Evolutionary conservation across 2,888 invertebrate species (phyloP), one percentile per base, ranked within the genome.

Genomic region (Callosobruchus maculatus): DNA sequence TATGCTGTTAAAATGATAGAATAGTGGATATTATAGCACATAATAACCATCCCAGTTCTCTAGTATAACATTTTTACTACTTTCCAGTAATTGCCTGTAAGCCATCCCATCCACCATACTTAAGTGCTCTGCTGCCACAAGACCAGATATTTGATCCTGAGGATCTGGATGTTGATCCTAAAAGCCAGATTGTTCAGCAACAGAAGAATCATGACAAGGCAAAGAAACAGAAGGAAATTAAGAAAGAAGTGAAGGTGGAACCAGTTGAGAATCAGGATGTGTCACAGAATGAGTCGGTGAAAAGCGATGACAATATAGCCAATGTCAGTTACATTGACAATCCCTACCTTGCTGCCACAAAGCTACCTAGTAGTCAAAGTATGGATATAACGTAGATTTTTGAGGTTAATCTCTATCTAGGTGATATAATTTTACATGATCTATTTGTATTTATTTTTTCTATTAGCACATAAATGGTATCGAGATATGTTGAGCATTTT

Each of bases 61-160:
- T 67, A 20, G 68, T 2, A n/a, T 67, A 20, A 67, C 21, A 67
- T 67, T 67, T 21, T 4, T n/a, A n/a, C 18, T 21, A 68, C 2
- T 70, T 22, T 88, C 73, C 88, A 96, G 96, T 98, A 81, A 97
- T 98, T 83, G 95, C 96, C 0, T 94, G 95, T 83, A 95, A 95
- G 84, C 93, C 96, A 0, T 83, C 88, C 0, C 93, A 93, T 84
- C 95, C 95, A 5, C 92, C 97, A 0, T 97, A 97, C 84, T 86
- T 97, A 68, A 92, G 93, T 76, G 96, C 97, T 2, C 88, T 98
- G 26, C 88, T 97, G 81, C 97, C 97, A 0, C 95, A 95, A 80
- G 98, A 98, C 88, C 97, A 98, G 89, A 95, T 98, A 67, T 96
- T 97, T 86, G 97, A 97, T 84, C 93, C 95, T 83, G 96, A 97